Evolutionary conservation across 2,888 invertebrate genomes (phyloP).

Genomic region (Phania funesta): DNA sequence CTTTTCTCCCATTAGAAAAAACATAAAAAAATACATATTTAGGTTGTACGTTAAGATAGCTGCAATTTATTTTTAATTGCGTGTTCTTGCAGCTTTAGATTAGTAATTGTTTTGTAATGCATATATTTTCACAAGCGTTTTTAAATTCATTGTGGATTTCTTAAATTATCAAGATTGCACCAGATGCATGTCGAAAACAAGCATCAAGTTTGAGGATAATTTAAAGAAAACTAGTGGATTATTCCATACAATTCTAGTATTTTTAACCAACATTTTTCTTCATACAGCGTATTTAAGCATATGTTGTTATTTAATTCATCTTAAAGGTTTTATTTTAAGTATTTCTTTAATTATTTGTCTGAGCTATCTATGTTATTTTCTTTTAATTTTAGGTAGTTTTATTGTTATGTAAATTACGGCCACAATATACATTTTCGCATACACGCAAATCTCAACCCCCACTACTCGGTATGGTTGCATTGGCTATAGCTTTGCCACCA

Average conservation of each 20-base stretch:
- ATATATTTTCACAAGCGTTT: too few species aligned
- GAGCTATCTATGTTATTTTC: not conserved
- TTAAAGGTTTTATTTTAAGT: not conserved
- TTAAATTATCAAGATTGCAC: too few species aligned
- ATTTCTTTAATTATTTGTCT: not conserved
- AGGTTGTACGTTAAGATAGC: too few species aligned
- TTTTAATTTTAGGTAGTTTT: conserved; percentile 89
- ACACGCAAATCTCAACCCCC: conserved; percentile 93
- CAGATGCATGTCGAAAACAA: too few species aligned
- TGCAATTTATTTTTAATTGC: too few species aligned
- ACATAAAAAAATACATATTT: too few species aligned
- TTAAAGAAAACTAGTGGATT: too few species aligned
- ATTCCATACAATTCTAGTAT: not conserved
- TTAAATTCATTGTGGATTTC: too few species aligned
- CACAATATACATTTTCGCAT: conserved; percentile 95
- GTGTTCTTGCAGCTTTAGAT: too few species aligned
- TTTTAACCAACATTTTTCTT: not conserved
- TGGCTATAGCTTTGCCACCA: conserved; percentile 97
- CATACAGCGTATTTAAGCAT: not conserved
- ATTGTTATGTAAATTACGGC: conserved; percentile 93
- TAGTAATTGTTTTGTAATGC: too few species aligned
- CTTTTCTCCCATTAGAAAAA: too few species aligned
- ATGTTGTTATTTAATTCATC: not conserved
- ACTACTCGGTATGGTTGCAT: conserved; percentile 94
- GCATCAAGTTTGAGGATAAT: too few species aligned